Evolutionary conservation across 2,888 invertebrate genomes (phyloP), one percentile per base, ranked within the genome.

Genomic region (Meandrusa payeni): DNA sequence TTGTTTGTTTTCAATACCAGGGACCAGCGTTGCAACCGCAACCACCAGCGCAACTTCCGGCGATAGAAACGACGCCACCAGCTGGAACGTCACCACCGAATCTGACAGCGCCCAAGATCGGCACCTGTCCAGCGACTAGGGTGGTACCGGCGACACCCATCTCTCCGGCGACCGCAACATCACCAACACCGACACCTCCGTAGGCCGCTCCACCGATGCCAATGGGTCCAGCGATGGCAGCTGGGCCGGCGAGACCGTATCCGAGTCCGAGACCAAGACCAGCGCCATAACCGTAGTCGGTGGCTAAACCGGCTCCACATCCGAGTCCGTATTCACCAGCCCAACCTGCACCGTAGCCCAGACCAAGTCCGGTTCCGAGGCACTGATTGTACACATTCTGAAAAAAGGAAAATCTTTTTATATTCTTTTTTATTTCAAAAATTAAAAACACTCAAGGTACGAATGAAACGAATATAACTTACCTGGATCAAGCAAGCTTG

Each of bases 61-160:
- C 41, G 45, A 76, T 69, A 31, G 63, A 55, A 33, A 74, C 72
- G 2, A 57, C 41, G 22, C 76, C 77, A 37, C 54, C 57, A 42
- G 74, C 69, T 17, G 61, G 61, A 6, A 74, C 59, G 13, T 46
- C 46, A 10, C 75, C 76, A 7, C 71, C 59, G 50, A 71, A 64
- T 17, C 45, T 51, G 10, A 74, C 71, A 26, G 62, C 57, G n/a
- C 71, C 71, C 38, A 64, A 43, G 41, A 71, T 61, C 13, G 72
- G 68, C 26, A 75, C 57, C 29, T 59, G 59, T 11, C 75, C 75
- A 7, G 53, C 54, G 26, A 73, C 50, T 11, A 48, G 50, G 5
- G 72, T 57, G n/a, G 47, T 49, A 32, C 56, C 56, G 2, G 23
- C 40, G 6, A 51, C 50, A 10, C 31, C 40, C 29, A 52, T 22